A percentile compares a stretch with the other conserved stretches of the same genome.
Conservation (phyloP, 2,888 invertebrate genomes). For the Eristalinus sepulchralis region DNA sequence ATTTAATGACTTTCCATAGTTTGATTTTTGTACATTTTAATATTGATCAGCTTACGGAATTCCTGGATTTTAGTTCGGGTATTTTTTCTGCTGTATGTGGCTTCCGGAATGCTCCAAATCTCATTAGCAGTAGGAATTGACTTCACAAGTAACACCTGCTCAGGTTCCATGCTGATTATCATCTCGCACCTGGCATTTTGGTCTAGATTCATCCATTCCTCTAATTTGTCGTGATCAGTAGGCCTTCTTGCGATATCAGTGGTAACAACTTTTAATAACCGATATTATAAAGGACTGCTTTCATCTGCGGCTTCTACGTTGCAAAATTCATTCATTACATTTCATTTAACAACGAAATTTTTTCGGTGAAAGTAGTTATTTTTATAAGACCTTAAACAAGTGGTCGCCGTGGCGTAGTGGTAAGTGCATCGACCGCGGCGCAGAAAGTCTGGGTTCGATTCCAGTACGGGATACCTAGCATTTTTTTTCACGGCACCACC, state of each 20-base stretch:
- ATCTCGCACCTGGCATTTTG: slow-evolving; percentile 12
- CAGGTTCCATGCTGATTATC: slow-evolving; percentile 1
- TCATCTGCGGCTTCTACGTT: slow-evolving; percentile 17
- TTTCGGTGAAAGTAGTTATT: not conserved
- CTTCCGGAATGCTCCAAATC: slow-evolving; percentile 22
- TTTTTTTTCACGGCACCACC: no score
- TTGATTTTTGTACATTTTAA: slow-evolving; percentile 8
- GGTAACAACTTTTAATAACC: not conserved
- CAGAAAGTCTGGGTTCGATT: no score
- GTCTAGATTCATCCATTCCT: slow-evolving; percentile 21
- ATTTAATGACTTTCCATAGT: slow-evolving; percentile 20
- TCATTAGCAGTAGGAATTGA: slow-evolving; percentile 18
- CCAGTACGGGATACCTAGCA: no score
- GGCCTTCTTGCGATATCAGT: not conserved
- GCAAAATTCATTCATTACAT: slow-evolving; percentile 1
- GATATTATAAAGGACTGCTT: slow-evolving; percentile 5
- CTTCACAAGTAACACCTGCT: slow-evolving; percentile 23
- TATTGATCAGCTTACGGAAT: slow-evolving; percentile 33
- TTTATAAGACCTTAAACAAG: not conserved
- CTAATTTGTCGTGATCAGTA: not conserved
- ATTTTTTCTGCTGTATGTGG: slow-evolving; percentile 16
- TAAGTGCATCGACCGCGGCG: no score
- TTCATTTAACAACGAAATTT: not conserved
- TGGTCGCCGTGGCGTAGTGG: no score
- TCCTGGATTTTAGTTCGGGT: slow-evolving; percentile 11